Evolutionary conservation across 2,113 vertebrate genomes (phyloP), one percentile per base, ranked within the genome.

Genomic region (Stigmatopora argus): DNA sequence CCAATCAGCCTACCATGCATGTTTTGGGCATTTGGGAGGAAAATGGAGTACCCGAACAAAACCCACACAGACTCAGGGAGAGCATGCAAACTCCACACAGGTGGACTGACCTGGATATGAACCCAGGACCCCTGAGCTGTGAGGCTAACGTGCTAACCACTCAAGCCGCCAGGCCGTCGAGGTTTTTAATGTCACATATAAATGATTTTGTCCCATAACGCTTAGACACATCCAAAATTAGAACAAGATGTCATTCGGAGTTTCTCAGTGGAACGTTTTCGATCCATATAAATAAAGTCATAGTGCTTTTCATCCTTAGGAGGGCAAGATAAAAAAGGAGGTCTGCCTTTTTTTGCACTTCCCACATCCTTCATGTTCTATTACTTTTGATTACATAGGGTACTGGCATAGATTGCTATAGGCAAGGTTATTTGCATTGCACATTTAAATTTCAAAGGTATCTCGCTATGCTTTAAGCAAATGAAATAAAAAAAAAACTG

Each of bases 401-500:
- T 8, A 19, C n/a, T 23, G 41, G 38, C 59, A 56, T 7, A 15
- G 23, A 56, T 5, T 56, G 59, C 59, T 45, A 45, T 23, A 21
- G 59, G 59, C 59, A 14, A 45, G 38, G 19, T 61, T 61, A 61
- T 61, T 61, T 61, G 59, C 59, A 61, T 61, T 15, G 11, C 38
- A 21, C 38, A 61, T 61, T 61, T 45, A 38, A 61, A 61, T 61
- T 61, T 61, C 59, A 61, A 61, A 61, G 59, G 58, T 18, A 23
- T 44, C 53, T 56, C 23, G 7, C n/a, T 61, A n/a, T 21, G 38
- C 59, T 61, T 61, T 45, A 21, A 19, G 1, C 19, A 45, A 23
- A 45, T 21, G 38, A 61, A 46, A 61, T 61, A 17, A 45, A 61
- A 21, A 12, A 45, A n/a, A 18, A 45, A 44, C 41, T 31, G 15